Evolutionary conservation across 2,888 invertebrate species (phyloP).

Genomic region (Acleris literana): DNA sequence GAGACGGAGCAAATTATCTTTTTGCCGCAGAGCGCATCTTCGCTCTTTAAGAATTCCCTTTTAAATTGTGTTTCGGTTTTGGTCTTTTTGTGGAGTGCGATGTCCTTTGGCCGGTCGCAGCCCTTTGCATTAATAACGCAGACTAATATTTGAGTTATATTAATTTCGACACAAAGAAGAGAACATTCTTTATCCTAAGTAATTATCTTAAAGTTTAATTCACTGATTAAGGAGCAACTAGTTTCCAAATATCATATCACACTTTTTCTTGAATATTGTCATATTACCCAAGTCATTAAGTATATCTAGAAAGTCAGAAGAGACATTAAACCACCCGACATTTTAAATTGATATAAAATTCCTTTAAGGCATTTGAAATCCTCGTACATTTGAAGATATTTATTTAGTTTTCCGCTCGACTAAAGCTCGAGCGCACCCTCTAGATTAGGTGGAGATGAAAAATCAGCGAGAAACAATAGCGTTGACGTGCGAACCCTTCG

Average conservation of each 20-base stretch:
- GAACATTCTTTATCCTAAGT: conserved; percentile 11
- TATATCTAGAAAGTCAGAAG: no score
- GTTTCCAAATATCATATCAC: no score
- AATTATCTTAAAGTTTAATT: neutral
- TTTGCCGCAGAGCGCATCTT: conserved; percentile 68
- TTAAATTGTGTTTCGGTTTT: conserved; percentile 80
- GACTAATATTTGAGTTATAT: conserved; percentile 53
- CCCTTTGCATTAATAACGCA: conserved; percentile 71
- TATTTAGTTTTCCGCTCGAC: conserved; percentile 22
- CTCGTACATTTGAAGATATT: conserved; percentile 9
- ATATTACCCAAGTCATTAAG: no score
- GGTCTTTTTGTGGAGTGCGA: conserved; percentile 67
- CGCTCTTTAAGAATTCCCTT: conserved; percentile 81
- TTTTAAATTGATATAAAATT: neutral
- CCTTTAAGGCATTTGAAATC: neutral
- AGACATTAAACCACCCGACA: neutral
- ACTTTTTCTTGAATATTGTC: no score
- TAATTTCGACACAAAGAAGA: conserved; percentile 13
- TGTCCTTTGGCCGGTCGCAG: conserved; percentile 71
- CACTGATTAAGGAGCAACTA: no score
- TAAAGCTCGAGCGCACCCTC: conserved; percentile 24
- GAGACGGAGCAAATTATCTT: conserved; percentile 74
- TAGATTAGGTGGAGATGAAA: conserved; percentile 36
- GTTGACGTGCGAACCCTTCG: conserved; percentile 33
- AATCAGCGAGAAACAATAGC: conserved; percentile 38